Evolutionary conservation across 2,888 invertebrate genomes (phyloP).

Genomic region (Orchestes rusci): DNA sequence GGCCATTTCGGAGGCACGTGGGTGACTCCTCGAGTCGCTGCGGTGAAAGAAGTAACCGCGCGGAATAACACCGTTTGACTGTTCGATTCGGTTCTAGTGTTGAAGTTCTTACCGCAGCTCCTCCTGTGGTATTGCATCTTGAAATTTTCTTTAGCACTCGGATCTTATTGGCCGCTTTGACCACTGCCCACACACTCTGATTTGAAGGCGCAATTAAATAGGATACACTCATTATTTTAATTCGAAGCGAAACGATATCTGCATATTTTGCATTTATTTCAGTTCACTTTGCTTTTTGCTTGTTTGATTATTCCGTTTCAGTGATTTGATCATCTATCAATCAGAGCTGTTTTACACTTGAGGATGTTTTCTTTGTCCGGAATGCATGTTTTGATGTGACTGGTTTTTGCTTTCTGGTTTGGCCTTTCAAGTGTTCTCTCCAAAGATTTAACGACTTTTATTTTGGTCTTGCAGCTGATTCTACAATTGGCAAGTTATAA

Average conservation of each 20-base stretch:
- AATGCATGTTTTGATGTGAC: no score
- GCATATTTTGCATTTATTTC: conserved; percentile 3
- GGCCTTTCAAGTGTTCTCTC: no score
- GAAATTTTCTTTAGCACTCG: conserved; percentile 39
- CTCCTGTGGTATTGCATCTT: conserved; percentile 39
- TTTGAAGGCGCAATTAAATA: conserved; percentile 24
- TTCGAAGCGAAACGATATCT: conserved; percentile 8
- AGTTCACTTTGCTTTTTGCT: neutral
- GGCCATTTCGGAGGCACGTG: conserved; percentile 25
- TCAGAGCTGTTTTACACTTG: no score
- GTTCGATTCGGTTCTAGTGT: conserved; percentile 28
- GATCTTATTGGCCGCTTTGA: conserved; percentile 37
- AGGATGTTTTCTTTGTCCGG: no score
- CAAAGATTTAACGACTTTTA: no score
- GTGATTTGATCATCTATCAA: no score
- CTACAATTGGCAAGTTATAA: no score
- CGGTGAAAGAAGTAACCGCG: conserved; percentile 29
- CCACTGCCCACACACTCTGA: conserved; percentile 37
- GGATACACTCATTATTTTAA: conserved; percentile 20
- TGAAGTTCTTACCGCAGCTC: conserved; percentile 35
- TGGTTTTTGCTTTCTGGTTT: no score
- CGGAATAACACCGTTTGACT: conserved; percentile 40
- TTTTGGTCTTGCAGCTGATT: no score
- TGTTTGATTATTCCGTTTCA: no score
- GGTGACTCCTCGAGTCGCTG: conserved; percentile 19